Conservation (phyloP, 2,113 vertebrate genomes). For the mouse (Mus musculus) region DNA sequence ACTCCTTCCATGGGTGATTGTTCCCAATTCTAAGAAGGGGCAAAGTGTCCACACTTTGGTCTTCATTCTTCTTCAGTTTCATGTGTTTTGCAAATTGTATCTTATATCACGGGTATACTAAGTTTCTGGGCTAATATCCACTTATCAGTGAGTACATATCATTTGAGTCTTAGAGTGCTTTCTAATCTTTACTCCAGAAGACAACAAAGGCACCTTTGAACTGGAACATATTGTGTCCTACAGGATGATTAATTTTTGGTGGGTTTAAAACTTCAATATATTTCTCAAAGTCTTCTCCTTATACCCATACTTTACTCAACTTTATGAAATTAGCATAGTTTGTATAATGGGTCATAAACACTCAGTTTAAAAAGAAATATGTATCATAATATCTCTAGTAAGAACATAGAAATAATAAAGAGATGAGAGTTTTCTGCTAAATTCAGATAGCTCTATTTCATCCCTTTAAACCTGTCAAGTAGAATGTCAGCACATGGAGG, state of each 20-base stretch:
- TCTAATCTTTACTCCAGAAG: slow-evolving; percentile 11
- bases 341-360: background rate
- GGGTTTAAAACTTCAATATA: background rate
- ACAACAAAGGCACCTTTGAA: background rate
- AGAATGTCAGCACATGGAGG: slow-evolving; percentile 44
- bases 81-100: too few relatives aligned
- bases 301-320: slow-evolving; percentile 12
- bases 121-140: too few relatives aligned
- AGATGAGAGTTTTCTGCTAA: slow-evolving; percentile 32
- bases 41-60: too few relatives aligned
- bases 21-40: too few relatives aligned
- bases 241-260: background rate
- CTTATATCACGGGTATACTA: too few relatives aligned
- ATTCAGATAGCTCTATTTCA: slow-evolving; percentile 22
- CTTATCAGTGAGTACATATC: too few relatives aligned
- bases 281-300: slow-evolving; percentile 19
- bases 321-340: slow-evolving; percentile 49
- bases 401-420: slow-evolving; percentile 51
- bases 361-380: slow-evolving; percentile 53
- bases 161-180: background rate
- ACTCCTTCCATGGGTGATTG: too few relatives aligned
- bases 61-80: too few relatives aligned
- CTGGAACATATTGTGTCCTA: background rate
- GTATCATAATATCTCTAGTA: slow-evolving; percentile 24
- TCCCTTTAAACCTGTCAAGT: slow-evolving; percentile 33